Conservation (phyloP, 2,797 vertebrate genomes). For the Channa striata region DNA sequence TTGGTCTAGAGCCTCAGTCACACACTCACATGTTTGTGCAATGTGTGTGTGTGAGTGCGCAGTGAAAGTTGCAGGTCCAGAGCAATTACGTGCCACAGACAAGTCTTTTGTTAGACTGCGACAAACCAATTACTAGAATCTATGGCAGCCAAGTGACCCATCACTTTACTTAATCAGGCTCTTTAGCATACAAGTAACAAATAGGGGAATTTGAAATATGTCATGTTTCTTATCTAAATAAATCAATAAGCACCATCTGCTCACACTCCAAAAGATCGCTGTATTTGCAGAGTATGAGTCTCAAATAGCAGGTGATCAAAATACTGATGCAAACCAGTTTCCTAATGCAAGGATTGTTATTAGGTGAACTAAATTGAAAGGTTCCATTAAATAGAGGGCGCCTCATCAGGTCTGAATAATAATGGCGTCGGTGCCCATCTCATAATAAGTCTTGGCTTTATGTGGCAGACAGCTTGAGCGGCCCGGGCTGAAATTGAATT, state of each 20-base stretch:
- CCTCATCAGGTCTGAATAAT: conserved; percentile 81
- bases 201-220: conserved; percentile 52
- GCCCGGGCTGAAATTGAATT: conserved; percentile 78
- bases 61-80: conserved; percentile 58
- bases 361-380: conserved; percentile 75
- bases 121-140: conserved; percentile 81
- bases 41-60: conserved; percentile 27
- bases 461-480: conserved; percentile 67
- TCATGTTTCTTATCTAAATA: conserved; percentile 73
- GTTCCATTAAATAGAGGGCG: conserved; percentile 73
- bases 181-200: conserved; percentile 67
- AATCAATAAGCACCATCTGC: conserved; percentile 69
- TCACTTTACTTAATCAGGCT: conserved; percentile 69
- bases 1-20: conserved; percentile 28
- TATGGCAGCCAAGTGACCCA: conserved; percentile 72
- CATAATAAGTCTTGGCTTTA: conserved; percentile 76
- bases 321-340: conserved; percentile 58
- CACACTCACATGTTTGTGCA: conserved; percentile 21
- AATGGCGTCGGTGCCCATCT: conserved; percentile 70
- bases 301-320: conserved; percentile 58
- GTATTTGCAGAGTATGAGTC: conserved; percentile 58
- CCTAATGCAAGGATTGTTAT: conserved; percentile 66
- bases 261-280: conserved; percentile 32
- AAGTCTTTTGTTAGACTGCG: conserved; percentile 71
- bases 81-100: conserved; percentile 65